Evolutionary conservation across 1,140 invertebrate genomes (phyloP), one percentile per base, ranked within the genome.

Genomic region (Leptopilina boulardi): DNA sequence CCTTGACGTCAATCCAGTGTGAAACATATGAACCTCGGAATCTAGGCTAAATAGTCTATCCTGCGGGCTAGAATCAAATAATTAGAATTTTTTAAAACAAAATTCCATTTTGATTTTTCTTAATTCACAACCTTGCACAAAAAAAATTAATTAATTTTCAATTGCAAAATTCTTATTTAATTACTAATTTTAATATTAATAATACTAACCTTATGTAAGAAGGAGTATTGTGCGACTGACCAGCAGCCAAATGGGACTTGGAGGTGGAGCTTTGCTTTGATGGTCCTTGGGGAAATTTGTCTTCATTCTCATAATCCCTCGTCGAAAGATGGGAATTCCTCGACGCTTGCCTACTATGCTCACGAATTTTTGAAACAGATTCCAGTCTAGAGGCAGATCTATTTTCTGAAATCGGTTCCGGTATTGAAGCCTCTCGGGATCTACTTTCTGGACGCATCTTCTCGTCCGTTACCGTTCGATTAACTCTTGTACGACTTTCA

Each of bases 1-100:
- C 91, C 95, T 95, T 90, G 96, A 95, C 82, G 96, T 91, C 82
- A 96, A 90, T 82, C 93, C 92, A 82, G 93, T 93, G 85, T 80
- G 87, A 73, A 91, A 90, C 4, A 81, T 80, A 71, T 91, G 87
- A 71, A 91, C 88, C 47, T 90, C 89, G n/a, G 89, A 85, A 71
- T 87, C 87, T 26, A 91, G 71, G 21, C 90, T 84, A 71, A 91
- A 91, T 0, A 91, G 82, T 73, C 90, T 85, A 75, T 91, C 90
- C 2, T 87, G 82, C 2, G 90, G 85, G 80, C 90, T 91, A 82
- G 1, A 85, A 88, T n/a, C n/a, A n/a, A n/a, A n/a, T n/a, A n/a
- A n/a, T n/a, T n/a, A n/a, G n/a, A n/a, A n/a, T n/a, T n/a, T n/a
- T n/a, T n/a, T n/a, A n/a, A n/a, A n/a, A n/a, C n/a, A 79, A 70